Percentiles rank a stretch among this genome's conserved stretches.
phyloP scores from a whole-genome alignment of 2,888 invertebrate genomes.

The Carterocephalus palaemon region DNA sequence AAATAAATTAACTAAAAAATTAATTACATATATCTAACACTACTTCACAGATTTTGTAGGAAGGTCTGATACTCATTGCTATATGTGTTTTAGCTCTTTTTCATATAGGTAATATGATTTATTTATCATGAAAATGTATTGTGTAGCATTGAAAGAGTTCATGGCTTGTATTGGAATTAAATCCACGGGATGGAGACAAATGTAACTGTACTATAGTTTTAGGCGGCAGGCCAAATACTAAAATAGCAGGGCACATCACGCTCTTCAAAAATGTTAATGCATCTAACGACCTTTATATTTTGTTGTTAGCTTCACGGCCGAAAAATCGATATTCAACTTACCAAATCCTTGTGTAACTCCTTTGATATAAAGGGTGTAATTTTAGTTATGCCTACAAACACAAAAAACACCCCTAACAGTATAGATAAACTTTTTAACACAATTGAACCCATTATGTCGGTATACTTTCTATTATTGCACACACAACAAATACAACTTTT shows the following conservation, averaged over 20 bases:
- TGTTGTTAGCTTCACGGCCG: background rate
- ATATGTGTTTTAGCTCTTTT: too few relatives aligned
- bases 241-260: conserved; percentile 71
- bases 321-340: conserved; percentile 69
- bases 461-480: background rate
- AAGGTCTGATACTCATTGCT: too few relatives aligned
- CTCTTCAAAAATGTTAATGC: conserved; percentile 66
- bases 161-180: conserved; percentile 8
- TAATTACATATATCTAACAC: too few relatives aligned
- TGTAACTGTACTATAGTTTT: conserved; percentile 61
- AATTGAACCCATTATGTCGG: conserved; percentile 79
- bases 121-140: background rate
- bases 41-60: too few relatives aligned
- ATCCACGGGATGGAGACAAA: conserved; percentile 58
- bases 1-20: too few relatives aligned
- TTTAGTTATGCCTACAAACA: conserved; percentile 96
- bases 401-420: conserved; percentile 94
- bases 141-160: background rate
- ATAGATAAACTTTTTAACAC: conserved; percentile 94
- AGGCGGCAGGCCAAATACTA: conserved; percentile 76
- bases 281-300: conserved; percentile 54
- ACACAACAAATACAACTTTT: background rate
- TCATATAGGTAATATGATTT: too few relatives aligned
- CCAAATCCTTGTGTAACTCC: conserved; percentile 97
- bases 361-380: conserved; percentile 94